phyloP scores from a whole-genome alignment of 2,888 invertebrate genomes.

The Lottia gigantea region DNA sequence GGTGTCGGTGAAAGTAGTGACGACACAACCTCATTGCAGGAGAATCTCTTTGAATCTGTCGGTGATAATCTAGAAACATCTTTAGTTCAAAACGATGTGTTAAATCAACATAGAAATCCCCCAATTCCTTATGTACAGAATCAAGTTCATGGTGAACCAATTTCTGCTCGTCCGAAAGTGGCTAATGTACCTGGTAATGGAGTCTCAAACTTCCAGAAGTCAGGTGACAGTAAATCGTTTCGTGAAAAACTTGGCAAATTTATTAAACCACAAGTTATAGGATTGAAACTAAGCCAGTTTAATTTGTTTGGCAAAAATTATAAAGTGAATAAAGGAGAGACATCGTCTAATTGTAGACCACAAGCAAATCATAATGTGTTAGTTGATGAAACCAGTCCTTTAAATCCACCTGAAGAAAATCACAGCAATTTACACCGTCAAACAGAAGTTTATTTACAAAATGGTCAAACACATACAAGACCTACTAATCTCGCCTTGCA shows the following conservation, averaged over 20 bases:
- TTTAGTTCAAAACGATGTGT: constrained; percentile 71
- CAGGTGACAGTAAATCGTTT: constrained; percentile 23
- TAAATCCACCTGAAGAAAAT: constrained; percentile 30
- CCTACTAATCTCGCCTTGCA: constrained; percentile 37
- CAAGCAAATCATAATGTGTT: constrained; percentile 11
- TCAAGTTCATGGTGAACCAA: constrained; percentile 73
- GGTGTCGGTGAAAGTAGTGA: constrained; percentile 13
- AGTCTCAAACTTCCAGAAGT: constrained; percentile 20
- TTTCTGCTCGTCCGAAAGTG: constrained; percentile 62
- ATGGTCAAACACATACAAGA: constrained; percentile 44
- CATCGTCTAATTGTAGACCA: constrained; percentile 7
- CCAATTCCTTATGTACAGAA: constrained; percentile 81
- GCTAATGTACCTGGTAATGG: constrained; percentile 65
- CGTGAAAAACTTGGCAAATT: constrained; percentile 37
- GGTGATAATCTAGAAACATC: constrained; percentile 64
- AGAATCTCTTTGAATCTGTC: constrained; percentile 57
- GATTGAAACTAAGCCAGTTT: constrained; percentile 37
- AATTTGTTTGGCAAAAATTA: constrained; percentile 33
- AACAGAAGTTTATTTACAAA: constrained; percentile 56
- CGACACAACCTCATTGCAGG: constrained; percentile 13
- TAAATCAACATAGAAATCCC: constrained; percentile 53
- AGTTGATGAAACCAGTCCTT: constrained; percentile 12
- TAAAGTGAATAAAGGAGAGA: not conserved
- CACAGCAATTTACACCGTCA: constrained; percentile 38
- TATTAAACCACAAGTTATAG: constrained; percentile 51